Base-by-base conservation (phyloP, 2,797 vertebrate species). In the Arrhamphus sclerolepis region DNA sequence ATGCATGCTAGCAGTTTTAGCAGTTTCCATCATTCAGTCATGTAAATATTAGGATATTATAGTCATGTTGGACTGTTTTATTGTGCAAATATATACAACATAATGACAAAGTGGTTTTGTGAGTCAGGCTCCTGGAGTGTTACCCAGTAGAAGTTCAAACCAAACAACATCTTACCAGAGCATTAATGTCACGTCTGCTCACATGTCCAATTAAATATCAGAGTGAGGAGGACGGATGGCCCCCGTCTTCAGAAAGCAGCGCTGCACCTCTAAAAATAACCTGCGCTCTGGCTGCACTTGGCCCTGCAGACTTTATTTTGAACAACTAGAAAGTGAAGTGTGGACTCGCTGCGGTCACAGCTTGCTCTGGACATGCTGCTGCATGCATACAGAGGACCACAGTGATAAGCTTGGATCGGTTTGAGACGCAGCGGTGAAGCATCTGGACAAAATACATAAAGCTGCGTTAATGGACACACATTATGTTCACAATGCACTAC, bases 401-500 rank as follows among this genome's bases (percentile, higher is more conserved):
- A 38, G 34, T 13, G 34, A 38, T 38, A 38, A 38, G 34, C 13
- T 38, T 53, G 73, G 43, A 22, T 46, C 55, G 66, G 57, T 41
- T 58, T 76, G 66, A 75, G 56, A 72, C 31, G 59, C 74, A 76
- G 79, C 75, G 52, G 81, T 63, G 7, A 78, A 80, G 78, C 81
- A 50, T 80, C 69, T 59, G 69, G 61, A 51, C 77, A 66, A 60
- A n/a, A 6, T 2, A 28, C 62, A 63, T 66, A 66, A 75, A 50
- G 34, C 16, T 24, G 64, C 26, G 61, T 85, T 81, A 81, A 64
- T 64, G 41, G 56, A 68, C 31, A 24, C 52, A 56, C 49, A 70
- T 65, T 43, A 62, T 49, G 48, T 49, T 67, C 66, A 71, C 61
- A 46, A 39, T 6, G 21, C 43, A 70, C 7, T 11, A 42, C n/a